phyloP scores from a whole-genome alignment of 2,797 vertebrate genomes.

The Gallinago nigripennis region DNA sequence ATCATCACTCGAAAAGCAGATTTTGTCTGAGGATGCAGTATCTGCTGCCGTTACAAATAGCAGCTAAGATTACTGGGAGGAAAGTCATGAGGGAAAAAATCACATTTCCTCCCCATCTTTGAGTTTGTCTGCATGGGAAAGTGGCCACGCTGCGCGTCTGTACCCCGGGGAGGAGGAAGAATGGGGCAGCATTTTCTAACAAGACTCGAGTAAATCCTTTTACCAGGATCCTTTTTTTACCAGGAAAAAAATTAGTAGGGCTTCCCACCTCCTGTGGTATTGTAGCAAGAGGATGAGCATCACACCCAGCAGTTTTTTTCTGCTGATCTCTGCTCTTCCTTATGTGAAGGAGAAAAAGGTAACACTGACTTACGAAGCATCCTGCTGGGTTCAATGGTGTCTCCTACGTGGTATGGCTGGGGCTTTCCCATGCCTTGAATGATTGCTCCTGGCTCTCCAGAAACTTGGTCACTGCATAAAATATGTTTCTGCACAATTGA shows the following conservation, averaged over 20 bases:
- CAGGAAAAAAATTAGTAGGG: neutral
- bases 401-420: neutral
- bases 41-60: neutral
- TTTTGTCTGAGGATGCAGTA: slow-evolving; percentile 14
- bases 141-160: neutral
- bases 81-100: neutral
- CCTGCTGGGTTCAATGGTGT: neutral
- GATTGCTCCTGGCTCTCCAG: neutral
- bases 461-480: neutral
- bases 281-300: neutral
- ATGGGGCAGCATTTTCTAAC: neutral
- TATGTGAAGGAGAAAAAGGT: neutral
- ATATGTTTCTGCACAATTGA: neutral
- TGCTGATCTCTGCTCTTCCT: slow-evolving; percentile 3
- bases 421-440: neutral
- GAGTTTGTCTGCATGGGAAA: neutral
- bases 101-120: neutral
- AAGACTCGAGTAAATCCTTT: neutral
- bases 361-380: neutral
- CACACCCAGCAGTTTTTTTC: neutral
- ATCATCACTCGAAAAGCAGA: slow-evolving; percentile 8
- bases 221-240: neutral
- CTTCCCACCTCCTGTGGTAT: neutral
- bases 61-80: neutral
- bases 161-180: neutral